Percentiles rank a stretch among this genome's conserved stretches.
Evolutionary conservation across 2,797 vertebrate genomes (phyloP).

Genomic region (Brotula barbata): DNA sequence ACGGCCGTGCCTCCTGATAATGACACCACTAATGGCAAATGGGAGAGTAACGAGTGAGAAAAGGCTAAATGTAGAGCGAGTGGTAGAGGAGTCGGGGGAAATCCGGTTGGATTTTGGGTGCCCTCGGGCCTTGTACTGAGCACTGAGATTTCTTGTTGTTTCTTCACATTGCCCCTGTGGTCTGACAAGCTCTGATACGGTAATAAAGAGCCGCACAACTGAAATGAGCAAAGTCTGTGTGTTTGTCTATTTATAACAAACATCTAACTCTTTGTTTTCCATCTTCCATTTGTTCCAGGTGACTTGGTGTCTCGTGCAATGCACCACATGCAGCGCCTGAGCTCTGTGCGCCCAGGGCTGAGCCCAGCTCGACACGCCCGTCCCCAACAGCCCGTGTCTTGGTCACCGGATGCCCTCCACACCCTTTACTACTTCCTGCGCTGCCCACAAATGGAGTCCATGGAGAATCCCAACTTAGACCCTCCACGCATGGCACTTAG

Average conservation of each 20-base stretch:
- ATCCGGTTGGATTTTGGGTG: slow-evolving; percentile 36
- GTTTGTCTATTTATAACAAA: neutral
- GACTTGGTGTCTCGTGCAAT: slow-evolving; percentile 96
- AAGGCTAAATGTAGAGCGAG: slow-evolving; percentile 23
- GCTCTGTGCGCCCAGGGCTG: slow-evolving; percentile 83
- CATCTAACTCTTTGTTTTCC: neutral
- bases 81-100: slow-evolving; percentile 49
- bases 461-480: slow-evolving; percentile 99
- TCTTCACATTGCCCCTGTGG: neutral
- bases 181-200: neutral
- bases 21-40: slow-evolving; percentile 46
- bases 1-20: slow-evolving; percentile 66
- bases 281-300: slow-evolving; percentile 73
- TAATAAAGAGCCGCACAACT: neutral
- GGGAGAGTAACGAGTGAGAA: slow-evolving; percentile 40
- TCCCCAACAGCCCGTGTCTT: slow-evolving; percentile 89
- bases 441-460: slow-evolving; percentile 98
- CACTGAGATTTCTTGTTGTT: slow-evolving; percentile 3
- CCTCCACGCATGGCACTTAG: slow-evolving; percentile 95
- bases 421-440: slow-evolving; percentile 99
- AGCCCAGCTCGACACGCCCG: slow-evolving; percentile 89
- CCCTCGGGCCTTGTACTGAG: slow-evolving; percentile 19
- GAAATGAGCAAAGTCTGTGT: neutral
- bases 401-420: slow-evolving; percentile 96
- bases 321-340: slow-evolving; percentile 98